Evolutionary conservation across 2,797 vertebrate species (phyloP), one percentile per base, ranked within the genome.

Genomic region (Hapalemur alaotrensis): DNA sequence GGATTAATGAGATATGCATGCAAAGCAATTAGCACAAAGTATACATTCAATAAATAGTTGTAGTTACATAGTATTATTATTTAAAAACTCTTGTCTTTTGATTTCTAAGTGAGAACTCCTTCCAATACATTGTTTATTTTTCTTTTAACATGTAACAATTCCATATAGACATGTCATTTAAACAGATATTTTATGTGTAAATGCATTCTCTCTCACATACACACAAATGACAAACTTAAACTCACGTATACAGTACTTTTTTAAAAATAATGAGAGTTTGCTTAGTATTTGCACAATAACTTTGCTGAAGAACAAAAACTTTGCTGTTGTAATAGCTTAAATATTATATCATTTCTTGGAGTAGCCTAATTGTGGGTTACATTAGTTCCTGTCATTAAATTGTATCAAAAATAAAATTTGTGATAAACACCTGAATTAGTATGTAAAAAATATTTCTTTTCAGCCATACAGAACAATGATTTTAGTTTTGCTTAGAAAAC

Each of bases 401-500:
- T 67, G n/a, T 6, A 12, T 52, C 28, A 67, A 72, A 93, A 76
- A 54, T 59, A 52, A 96, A 50, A 65, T 65, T 59, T 79, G 15
- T 79, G 82, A 81, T 3, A 72, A 76, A 70, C 32, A 88, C 23
- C 67, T 38, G 22, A 85, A 67, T 43, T 83, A 69, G 38, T 54
- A 67, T n/a, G 32, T 41, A 82, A 88, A 78, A 84, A 48, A 20
- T 14, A 28, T 63, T 81, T 78, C 28, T 32, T 79, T 80, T 87
- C 28, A 70, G 14, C 30, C 70, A 7, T 61, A 59, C 12, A 35
- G 59, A 57, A 73, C 14, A 57, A 48, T 43, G 8, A 12, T 38
- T 81, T 95, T 76, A 43, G 9, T n/a, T 89, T 93, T 79, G 25
- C 41, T 86, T 89, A 91, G 48, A 91, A 91, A 93, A 52, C 6